These are phyloP conservation scores for Strigops habroptila DNA, from an alignment of 2,113 vertebrate genomes.

Conservation along the genomic window DNA sequence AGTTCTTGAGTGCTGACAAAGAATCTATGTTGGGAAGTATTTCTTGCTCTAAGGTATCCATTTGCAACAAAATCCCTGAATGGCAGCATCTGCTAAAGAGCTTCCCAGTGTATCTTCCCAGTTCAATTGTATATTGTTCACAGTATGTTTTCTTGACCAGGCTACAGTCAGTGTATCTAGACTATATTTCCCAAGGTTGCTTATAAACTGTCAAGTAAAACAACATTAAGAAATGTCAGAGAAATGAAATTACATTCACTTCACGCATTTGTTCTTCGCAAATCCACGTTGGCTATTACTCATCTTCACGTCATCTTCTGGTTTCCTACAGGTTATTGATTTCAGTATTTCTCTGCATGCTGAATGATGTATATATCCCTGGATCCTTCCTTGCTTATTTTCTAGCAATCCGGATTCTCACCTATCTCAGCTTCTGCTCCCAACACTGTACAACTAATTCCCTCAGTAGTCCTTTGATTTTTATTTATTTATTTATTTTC, in stretches of 20 bases:
- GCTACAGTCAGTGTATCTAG: neutral
- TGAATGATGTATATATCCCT: neutral
- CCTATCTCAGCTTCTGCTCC: neutral
- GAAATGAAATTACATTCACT: neutral
- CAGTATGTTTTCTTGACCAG: neutral
- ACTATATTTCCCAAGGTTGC: neutral
- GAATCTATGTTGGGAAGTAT: neutral
- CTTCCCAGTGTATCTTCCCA: neutral
- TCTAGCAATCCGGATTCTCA: neutral
- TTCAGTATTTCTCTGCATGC: neutral
- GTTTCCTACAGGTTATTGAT: neutral
- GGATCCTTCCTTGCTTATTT: neutral
- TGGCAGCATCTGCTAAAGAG: neutral
- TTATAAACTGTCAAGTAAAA: neutral
- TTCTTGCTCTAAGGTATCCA: neutral
- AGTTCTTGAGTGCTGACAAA: neutral
- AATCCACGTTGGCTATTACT: neutral
- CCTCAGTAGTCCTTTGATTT: neutral
- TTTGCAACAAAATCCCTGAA: neutral
- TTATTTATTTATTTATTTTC: neutral
- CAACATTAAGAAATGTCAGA: neutral
- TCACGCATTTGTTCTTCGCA: neutral
- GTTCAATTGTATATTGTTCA: neutral
- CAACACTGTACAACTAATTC: neutral
- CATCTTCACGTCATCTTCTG: neutral